phyloP scores from a whole-genome alignment of 2,797 vertebrate genomes.

The Babyrousa celebensis region DNA sequence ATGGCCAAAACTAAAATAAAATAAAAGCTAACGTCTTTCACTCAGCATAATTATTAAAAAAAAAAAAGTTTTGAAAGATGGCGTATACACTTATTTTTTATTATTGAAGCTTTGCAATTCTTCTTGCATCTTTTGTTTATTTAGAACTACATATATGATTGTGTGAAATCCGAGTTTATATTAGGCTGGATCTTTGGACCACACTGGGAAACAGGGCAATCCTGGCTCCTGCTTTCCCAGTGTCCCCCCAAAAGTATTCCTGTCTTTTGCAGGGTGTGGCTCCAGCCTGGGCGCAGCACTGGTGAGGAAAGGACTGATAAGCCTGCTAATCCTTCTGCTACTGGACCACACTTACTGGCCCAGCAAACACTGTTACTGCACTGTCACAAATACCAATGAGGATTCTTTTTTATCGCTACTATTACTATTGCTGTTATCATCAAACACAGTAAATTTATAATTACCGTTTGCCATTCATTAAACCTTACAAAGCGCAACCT shows the following conservation, averaged over 20 bases:
- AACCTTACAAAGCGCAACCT: slow-evolving; percentile 50
- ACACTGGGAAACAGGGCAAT: background rate
- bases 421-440: slow-evolving; percentile 59
- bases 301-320: background rate
- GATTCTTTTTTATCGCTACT: background rate
- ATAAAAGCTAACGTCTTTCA: too few relatives aligned
- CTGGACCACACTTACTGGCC: background rate
- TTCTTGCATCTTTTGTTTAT: background rate
- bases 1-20: too few relatives aligned
- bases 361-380: background rate
- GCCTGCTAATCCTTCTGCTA: background rate
- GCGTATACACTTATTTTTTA: background rate
- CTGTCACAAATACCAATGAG: background rate
- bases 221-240: background rate
- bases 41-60: too few relatives aligned
- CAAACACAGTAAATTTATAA: slow-evolving; percentile 68
- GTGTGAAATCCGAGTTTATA: background rate
- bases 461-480: slow-evolving; percentile 65
- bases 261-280: background rate
- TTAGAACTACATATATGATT: background rate
- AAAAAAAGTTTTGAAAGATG: background rate
- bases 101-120: background rate
- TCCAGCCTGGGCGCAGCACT: accelerated
- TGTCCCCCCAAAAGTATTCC: background rate
- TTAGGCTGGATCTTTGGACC: background rate